Evolutionary conservation across 2,113 vertebrate genomes (phyloP), one percentile per base, ranked within the genome.

Genomic region (Eurystomus gularis): DNA sequence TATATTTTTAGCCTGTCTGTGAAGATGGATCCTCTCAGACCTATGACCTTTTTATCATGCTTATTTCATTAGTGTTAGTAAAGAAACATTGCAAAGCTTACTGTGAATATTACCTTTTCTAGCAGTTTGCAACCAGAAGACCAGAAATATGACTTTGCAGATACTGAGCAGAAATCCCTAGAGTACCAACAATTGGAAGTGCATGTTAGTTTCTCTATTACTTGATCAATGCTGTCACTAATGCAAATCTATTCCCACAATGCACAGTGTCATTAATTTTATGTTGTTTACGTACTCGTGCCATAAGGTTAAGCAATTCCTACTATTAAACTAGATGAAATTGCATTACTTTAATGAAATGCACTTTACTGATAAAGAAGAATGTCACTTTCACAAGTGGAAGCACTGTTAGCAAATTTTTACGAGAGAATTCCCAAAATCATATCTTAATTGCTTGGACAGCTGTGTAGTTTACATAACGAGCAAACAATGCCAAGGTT

Each of bases 371-470:
- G 97, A 98, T 98, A 98, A 98, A 98, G 97, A 98, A 98, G 98
- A 98, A 98, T 98, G 98, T 98, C 98, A 98, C 98, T 98, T 98
- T 98, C 98, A 98, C 98, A 98, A 98, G 98, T 98, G 98, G 98
- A 98, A 98, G 96, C 26, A 88, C 98, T 97, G 98, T 98, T 98
- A 98, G 98, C 98, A 98, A 98, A 98, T 98, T 98, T 98, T 98
- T 98, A 98, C 58, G 92, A 98, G 98, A 98, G 98, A 98, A 98
- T 98, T 98, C 98, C 98, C 98, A 95, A 98, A 98, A 98, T 98
- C 98, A 98, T 98, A 98, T 98, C 98, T 98, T 98, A 98, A 98
- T 98, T 98, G 98, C 98, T 98, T 98, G 96, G 98, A 98, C 98
- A 98, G 98, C 98, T 98, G 98, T 98, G 97, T 98, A 98, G 98